Percentiles rank a stretch among this genome's conserved stretches.
These are phyloP conservation scores for Atta texana DNA, from an alignment of 1,140 invertebrate genomes.

Conservation along the genomic window DNA sequence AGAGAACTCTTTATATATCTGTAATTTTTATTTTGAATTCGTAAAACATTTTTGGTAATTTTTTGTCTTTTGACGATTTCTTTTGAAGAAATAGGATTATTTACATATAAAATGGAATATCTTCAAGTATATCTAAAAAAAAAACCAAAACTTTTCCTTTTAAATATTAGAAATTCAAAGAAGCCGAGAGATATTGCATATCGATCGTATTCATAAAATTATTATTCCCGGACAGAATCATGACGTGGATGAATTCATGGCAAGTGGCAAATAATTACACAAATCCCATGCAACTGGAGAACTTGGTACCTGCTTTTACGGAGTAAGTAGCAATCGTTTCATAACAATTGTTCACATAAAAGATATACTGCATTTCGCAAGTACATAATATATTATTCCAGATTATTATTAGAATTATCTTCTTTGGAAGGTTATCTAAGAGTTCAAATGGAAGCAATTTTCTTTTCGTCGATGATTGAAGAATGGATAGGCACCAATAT, in stretches of 20 bases:
- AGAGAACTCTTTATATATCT: background rate
- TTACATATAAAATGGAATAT: too few species aligned
- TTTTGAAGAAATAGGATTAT: too few species aligned
- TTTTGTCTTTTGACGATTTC: too few species aligned
- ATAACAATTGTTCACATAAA: background rate
- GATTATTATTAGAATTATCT: conserved; percentile 86
- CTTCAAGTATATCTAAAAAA: background rate
- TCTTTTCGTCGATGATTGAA: conserved; percentile 86
- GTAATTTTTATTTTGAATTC: background rate
- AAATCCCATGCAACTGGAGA: conserved; percentile 89
- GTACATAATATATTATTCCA: conserved; percentile 75
- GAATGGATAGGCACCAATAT: conserved; percentile 88
- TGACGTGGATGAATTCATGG: conserved; percentile 91
- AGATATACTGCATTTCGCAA: conserved; percentile 1
- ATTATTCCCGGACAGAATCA: conserved; percentile 84
- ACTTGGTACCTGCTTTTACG: conserved; percentile 86
- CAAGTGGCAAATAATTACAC: conserved; percentile 89
- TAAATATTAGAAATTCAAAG: background rate
- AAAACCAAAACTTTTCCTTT: background rate
- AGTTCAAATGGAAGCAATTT: conserved; percentile 86
- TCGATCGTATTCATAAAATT: conserved; percentile 23
- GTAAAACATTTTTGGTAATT: background rate
- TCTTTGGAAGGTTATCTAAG: conserved; percentile 87
- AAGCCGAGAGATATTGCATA: background rate
- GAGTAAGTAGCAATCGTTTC: conserved; percentile 83